Base-by-base conservation (phyloP, 2,888 invertebrate genomes). In the Hirtodrosophila trivittata region DNA sequence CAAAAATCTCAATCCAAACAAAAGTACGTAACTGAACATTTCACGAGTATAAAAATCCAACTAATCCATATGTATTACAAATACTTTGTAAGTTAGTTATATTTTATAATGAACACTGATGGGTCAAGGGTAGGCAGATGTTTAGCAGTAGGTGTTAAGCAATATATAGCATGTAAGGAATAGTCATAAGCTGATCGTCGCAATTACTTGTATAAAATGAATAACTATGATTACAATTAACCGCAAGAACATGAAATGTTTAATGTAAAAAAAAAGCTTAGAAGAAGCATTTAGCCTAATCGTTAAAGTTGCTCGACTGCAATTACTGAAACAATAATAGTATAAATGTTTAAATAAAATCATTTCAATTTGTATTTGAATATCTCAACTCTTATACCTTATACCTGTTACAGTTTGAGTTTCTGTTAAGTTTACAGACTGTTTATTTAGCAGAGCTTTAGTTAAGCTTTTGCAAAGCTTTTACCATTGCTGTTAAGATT, bases 61-160 rank as follows among this genome's bases (percentile, higher is more conserved):
- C 43, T 32, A 55, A 51, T 45, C 13, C 14, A 52, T 26, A 39
- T 52, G 55, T 41, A 56, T 60, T 62, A 16, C 66, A 43, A 45
- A 16, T 57, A 49, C 26, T 12, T 41, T 25, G 32, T 64, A 67
- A 56, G 47, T 37, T 65, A 73, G 37, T 14, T 45, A 50, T 54
- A 47, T 62, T 13, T 9, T 13, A 39, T 13, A 67, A 46, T 52
- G 51, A 70, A 66, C 83, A 86, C 85, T 86, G 86, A 69, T 58
- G 67, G 66, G 78, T 75, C 64, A 46, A 68, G 75, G 85, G 80
- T 75, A 70, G 85, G 77, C 80, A 75, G 86, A 76, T 76, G 57
- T 86, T 86, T 87, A 76, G 85, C 85, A 86, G 85, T 83, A 83
- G 83, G 83, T 80, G 37, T 66, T 69, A 75, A 73, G 70, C 47